Conservation (phyloP, 2,797 vertebrate genomes). For the Loris lydekkerianus region DNA sequence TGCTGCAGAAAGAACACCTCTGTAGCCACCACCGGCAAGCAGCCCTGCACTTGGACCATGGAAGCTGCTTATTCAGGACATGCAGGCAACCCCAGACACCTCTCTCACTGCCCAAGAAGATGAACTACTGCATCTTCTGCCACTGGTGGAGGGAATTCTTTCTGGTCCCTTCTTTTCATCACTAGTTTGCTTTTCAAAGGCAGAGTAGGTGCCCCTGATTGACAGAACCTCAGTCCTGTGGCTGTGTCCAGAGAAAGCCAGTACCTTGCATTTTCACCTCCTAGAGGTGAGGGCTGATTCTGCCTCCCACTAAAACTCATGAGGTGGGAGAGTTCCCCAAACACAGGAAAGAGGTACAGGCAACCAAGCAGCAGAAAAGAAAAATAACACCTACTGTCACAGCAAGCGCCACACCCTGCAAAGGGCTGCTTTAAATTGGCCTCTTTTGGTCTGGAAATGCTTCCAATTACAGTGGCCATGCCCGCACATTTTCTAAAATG, state of each 20-base stretch:
- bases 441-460: not conserved
- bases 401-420: too few species aligned
- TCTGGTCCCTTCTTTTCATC: not conserved
- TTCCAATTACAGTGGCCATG: fast-evolving
- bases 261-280: not conserved
- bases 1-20: not conserved
- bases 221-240: not conserved
- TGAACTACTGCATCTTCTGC: not conserved
- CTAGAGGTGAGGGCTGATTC: not conserved
- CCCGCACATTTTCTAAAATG: not conserved
- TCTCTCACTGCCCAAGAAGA: not conserved
- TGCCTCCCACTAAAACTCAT: not conserved
- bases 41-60: not conserved
- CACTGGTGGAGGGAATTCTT: not conserved
- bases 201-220: not conserved
- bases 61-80: not conserved
- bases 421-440: not conserved
- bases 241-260: not conserved
- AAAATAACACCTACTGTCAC: not conserved
- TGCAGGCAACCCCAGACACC: not conserved
- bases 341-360: not conserved
- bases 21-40: not conserved
- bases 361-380: not conserved
- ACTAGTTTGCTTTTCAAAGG: not conserved
- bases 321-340: not conserved